Base-by-base conservation (phyloP, 1,140 invertebrate species). In the Calosoma granatense region DNA sequence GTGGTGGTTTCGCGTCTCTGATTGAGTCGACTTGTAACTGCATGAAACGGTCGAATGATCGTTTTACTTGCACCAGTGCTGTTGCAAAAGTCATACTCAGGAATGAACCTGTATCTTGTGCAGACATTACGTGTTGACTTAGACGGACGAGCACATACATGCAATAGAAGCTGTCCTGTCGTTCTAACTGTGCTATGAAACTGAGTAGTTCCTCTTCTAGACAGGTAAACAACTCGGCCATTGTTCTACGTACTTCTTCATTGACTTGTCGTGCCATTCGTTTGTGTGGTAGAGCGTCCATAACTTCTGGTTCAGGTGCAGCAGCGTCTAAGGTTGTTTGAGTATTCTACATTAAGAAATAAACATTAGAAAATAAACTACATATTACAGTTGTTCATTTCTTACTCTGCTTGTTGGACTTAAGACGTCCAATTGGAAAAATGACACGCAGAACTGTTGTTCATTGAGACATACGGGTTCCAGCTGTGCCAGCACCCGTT, bases 1-100 rank as follows among this genome's bases (percentile, higher is more conserved):
- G 78, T 62, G 76, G 74, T 41, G 82, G 70, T 72, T 83, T 85
- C 51, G 86, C 84, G 53, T 94, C 91, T 64, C 87, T 78, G 60
- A 97, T 88, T 0, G 86, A 86, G 60, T 85, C 83, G 41, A 93
- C 80, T 64, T 96, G 90, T 17, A 83, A 79, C 66, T 90, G 83
- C 84, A 98, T 94, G 64, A 93, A 92, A 62, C 87, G 85, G 73
- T 98, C 96, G 70, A 97, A 94, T 62, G 88, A 90, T 41, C 95
- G 76, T 76, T 98, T 98, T n/a, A 94, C 89, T 72, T 93, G 88
- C 19, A 97, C 87, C 22, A 96, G 74, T 61, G 87, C 84, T 47
- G 86, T 90, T 17, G 88, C 94, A 71, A 92, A 93, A 20, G 89
- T 90, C 75, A 90, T 92, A 59, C 88, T 90, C 17, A 96, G 78